Conservation (phyloP, 2,113 vertebrate species). For the Lophura nycthemera region DNA sequence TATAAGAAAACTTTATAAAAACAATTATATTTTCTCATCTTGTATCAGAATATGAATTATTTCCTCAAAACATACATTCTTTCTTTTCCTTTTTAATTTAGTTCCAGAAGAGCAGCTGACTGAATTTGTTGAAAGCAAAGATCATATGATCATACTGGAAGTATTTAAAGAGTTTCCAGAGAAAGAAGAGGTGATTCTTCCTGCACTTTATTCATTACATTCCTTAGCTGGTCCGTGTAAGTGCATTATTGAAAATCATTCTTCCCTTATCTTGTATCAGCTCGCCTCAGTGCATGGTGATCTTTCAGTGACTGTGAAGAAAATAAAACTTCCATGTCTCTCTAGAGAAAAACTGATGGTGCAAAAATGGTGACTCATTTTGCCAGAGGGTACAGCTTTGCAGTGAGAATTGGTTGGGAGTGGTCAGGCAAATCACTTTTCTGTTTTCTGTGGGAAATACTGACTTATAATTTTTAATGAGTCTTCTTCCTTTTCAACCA, state of each 20-base stretch:
- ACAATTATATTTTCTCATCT: neutral
- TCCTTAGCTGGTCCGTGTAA: constrained; percentile 88
- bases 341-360: neutral
- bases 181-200: constrained; percentile 83
- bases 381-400: neutral
- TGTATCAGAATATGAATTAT: neutral
- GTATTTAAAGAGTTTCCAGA: constrained; percentile 82
- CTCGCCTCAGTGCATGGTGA: neutral
- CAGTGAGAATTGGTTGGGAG: neutral
- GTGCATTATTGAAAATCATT: constrained; percentile 53
- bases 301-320: neutral
- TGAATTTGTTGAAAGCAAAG: constrained; percentile 94
- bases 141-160: constrained; percentile 85
- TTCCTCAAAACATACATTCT: neutral
- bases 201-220: constrained; percentile 85
- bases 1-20: neutral
- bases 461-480: neutral
- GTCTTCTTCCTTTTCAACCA: neutral
- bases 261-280: neutral
- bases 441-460: neutral
- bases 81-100: constrained; percentile 65
- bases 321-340: neutral
- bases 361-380: neutral
- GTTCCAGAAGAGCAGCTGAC: constrained; percentile 89
- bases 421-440: neutral